Base-by-base conservation (phyloP, 2,888 invertebrate genomes). In the Atethmia centrago region DNA sequence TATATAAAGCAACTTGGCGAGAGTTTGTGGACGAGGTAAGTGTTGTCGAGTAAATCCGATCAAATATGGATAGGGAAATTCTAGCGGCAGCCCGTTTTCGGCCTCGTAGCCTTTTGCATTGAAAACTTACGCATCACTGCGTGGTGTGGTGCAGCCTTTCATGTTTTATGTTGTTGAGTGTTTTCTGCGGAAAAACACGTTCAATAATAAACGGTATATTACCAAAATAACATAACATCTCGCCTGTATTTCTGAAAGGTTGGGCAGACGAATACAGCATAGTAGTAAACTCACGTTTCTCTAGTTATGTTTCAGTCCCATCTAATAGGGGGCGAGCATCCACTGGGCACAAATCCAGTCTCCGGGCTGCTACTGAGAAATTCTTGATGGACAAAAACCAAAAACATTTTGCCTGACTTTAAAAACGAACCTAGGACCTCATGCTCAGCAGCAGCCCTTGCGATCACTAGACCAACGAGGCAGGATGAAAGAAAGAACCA, bases 21-120 rank as follows among this genome's bases (percentile, higher is more conserved):
- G 87, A 90, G 88, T 92, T 90, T 90, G 90, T 90, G 86, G 87
- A 88, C 84, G 82, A 84, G 79, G 87, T 88, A 90, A 92, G 91
- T 91, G 92, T 93, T 91, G 92, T 90, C 85, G 90, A 83, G 89
- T 91, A 93, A 93, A 93, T 92, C 91, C 92, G 92, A 90, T 93
- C 91, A 93, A 93, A 93, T 91, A 93, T 93, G 92, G 87, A 93
- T 91, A 88, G 90, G 86, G 85, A 93, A 91, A 92, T 91, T 91
- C 89, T 86, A 86, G 88, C 82, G 88, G 86, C 87, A 88, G 84
- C 87, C 88, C 85, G 85, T 87, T 90, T 87, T 86, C 86, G 88
- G 74, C 80, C 82, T 80, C 85, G 85, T 88, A 89, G 88, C 87
- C 87, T 90, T 92, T 91, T 90, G 88, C 91, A 87, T 85, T 82